Evolutionary conservation across 2,797 vertebrate species (phyloP), one percentile per base, ranked within the genome.

Genomic region (Helostoma temminkii): DNA sequence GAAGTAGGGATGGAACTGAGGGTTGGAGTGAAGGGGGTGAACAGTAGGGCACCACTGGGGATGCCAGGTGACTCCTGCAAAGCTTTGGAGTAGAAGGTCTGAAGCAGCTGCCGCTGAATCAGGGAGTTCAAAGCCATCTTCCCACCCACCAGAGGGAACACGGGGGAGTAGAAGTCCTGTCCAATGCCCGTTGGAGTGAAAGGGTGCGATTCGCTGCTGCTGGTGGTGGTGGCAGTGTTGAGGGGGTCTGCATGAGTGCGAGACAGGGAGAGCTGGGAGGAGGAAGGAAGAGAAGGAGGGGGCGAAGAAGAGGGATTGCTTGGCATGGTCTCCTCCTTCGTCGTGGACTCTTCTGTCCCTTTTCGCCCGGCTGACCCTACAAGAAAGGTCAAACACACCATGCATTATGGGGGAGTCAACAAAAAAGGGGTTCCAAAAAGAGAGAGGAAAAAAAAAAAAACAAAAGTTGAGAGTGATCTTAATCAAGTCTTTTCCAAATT

Each of bases 361-460:
- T 97, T 98, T 95, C 96, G 96, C 94, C 96, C 94, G 93, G 97
- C 96, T 97, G 96, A 96, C 96, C 97, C 97, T 99, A 99, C 97
- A 98, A 98, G 97, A 98, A 99, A 99, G 97, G 97, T 96, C 97
- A 98, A 98, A 98, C 97, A 99, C 96, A 99, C 88, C 88, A 97
- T 98, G 97, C 97, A 98, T 99, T 99, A 99, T 97, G 97, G 97
- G 97, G 97, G 97, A 95, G 97, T 95, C 95, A 96, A 96, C 92
- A 93, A 94, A 94, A 93, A 93, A 92, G 89, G 96, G 95, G 95
- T 94, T 90, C 85, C 95, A 95, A 96, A 95, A 90, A 87, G 55
- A 87, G 60, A 82, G 75, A 34, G 74, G 80, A 67, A 95, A 95
- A 82, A 77, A 95, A 95, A 93, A 94, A 88, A 84, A 84, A 85